Conservation (phyloP, 2,888 invertebrate species). For the Temnothorax ravouxi region DNA sequence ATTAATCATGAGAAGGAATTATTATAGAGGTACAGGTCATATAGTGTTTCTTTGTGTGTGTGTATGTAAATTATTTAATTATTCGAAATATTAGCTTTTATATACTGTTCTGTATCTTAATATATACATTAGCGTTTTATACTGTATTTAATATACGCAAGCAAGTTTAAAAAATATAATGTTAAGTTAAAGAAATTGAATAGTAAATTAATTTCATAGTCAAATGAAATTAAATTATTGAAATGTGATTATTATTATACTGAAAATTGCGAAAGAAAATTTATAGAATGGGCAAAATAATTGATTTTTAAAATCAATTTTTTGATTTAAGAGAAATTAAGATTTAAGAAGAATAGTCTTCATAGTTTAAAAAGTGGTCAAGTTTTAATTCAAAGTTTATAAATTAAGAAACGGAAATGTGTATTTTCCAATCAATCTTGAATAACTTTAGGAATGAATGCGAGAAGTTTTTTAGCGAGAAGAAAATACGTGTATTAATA, state of each 20-base stretch:
- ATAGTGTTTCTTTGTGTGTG: background rate
- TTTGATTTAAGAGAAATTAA: background rate
- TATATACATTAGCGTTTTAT: background rate
- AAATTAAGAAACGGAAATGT: background rate
- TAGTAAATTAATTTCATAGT: background rate
- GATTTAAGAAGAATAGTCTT: background rate
- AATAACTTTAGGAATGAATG: slow-evolving; percentile 24
- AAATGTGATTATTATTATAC: slow-evolving; percentile 8
- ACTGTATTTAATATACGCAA: background rate
- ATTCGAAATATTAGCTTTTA: slow-evolving; percentile 5
- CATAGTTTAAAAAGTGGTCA: background rate
- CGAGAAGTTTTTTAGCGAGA: slow-evolving; percentile 15
- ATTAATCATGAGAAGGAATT: slow-evolving; percentile 19
- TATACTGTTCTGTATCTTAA: background rate
- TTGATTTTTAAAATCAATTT: slow-evolving; percentile 30
- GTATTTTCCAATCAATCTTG: background rate
- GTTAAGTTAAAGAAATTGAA: slow-evolving; percentile 16
- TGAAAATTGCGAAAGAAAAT: background rate
- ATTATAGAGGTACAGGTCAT: background rate
- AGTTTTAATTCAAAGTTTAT: background rate
- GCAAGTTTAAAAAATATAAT: background rate
- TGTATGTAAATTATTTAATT: slow-evolving; percentile 20
- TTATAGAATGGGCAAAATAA: background rate
- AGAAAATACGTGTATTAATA: slow-evolving; percentile 7
- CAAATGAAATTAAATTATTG: slow-evolving; percentile 12